Conservation (phyloP, 1,140 invertebrate genomes). For the Conopomorpha cramerella region DNA sequence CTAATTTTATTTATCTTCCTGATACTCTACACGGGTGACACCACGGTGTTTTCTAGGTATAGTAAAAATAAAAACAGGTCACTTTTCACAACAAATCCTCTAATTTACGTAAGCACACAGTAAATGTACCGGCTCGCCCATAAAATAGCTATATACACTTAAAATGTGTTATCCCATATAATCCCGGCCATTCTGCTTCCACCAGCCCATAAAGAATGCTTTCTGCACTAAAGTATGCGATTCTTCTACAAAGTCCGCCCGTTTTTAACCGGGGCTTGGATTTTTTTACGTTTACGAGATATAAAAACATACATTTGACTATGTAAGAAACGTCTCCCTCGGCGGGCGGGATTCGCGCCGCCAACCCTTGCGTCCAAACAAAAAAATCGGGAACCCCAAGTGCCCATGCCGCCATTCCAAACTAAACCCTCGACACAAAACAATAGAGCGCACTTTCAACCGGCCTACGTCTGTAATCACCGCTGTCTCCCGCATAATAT, state of each 20-base stretch:
- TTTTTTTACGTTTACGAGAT: too few species aligned
- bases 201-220: constrained; percentile 16
- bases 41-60: too few species aligned
- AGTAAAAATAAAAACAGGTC: too few species aligned
- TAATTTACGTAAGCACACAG: constrained; percentile 3
- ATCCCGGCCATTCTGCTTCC: constrained; percentile 12
- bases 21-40: too few species aligned
- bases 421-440: constrained; percentile 10
- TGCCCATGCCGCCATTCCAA: constrained; percentile 8
- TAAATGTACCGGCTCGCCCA: background rate
- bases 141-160: background rate
- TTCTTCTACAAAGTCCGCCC: constrained; percentile 27
- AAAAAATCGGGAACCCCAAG: constrained; percentile 16
- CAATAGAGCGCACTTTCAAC: constrained; percentile 15
- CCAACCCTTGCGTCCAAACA: constrained; percentile 34
- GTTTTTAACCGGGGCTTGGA: too few species aligned
- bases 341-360: constrained; percentile 33
- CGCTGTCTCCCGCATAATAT: constrained; percentile 44
- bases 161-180: constrained; percentile 6
- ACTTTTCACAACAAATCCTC: background rate
- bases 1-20: too few species aligned
- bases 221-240: constrained; percentile 21
- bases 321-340: constrained; percentile 45
- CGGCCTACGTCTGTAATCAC: constrained; percentile 27
- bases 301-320: constrained; percentile 40